These are phyloP conservation scores for Oscheius sp. DNA, from an alignment of 2,888 invertebrate genomes.

Conservation along the genomic window DNA sequence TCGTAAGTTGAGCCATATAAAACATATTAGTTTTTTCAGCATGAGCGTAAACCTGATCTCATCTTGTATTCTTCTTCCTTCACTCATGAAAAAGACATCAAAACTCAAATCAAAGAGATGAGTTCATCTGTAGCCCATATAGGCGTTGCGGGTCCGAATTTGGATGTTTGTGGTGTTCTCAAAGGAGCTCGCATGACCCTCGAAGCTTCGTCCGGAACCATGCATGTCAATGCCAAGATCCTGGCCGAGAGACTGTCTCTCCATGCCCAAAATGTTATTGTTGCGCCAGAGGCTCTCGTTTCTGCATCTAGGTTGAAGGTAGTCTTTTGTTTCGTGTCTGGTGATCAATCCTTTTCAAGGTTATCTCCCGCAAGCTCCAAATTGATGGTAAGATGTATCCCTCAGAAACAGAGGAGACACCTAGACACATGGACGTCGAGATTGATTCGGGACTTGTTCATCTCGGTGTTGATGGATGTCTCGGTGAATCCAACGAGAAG, in stretches of 20 bases:
- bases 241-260: slow-evolving; percentile 38
- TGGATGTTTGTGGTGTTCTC: slow-evolving; percentile 56
- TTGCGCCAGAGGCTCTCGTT: slow-evolving; percentile 55
- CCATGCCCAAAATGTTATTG: slow-evolving; percentile 56
- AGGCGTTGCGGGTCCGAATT: slow-evolving; percentile 57
- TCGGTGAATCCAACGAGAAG: slow-evolving; percentile 51
- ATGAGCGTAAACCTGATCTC: slow-evolving; percentile 56
- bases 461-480: slow-evolving; percentile 58
- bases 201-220: slow-evolving; percentile 57
- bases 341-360: slow-evolving; percentile 33
- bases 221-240: slow-evolving; percentile 57
- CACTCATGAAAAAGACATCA: slow-evolving; percentile 54
- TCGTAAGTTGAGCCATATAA: slow-evolving; percentile 34
- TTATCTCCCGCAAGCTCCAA: slow-evolving; percentile 51
- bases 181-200: slow-evolving; percentile 53
- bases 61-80: slow-evolving; percentile 50
- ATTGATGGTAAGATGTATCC: slow-evolving; percentile 59
- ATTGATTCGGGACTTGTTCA: slow-evolving; percentile 48
- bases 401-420: slow-evolving; percentile 15
- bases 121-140: slow-evolving; percentile 52
- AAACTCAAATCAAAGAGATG: slow-evolving; percentile 57
- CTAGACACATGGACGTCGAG: slow-evolving; percentile 25
- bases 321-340: neutral
- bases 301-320: slow-evolving; percentile 50
- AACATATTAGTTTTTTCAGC: slow-evolving; percentile 40